Evolutionary conservation across 2,113 vertebrate genomes (phyloP).

Genomic region (Nerophis lumbriciformis): DNA sequence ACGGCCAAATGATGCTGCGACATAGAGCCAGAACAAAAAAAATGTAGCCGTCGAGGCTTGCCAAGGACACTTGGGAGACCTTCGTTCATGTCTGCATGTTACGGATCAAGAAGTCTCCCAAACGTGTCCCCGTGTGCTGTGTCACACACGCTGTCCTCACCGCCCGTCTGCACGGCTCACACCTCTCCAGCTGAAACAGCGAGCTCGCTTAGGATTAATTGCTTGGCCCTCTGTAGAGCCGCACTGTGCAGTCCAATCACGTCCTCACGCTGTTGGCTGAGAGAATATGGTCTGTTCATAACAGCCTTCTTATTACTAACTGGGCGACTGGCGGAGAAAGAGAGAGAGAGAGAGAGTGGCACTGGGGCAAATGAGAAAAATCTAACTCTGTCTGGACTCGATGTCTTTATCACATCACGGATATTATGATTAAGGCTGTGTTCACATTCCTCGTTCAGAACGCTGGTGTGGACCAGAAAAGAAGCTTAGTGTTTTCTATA

Average conservation of each 20-base stretch:
- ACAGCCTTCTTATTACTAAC: conserved; percentile 60
- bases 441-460: neutral
- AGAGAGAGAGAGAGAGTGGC: conserved; percentile 9
- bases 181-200: conserved; percentile 42
- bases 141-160: conserved; percentile 49
- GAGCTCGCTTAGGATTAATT: conserved; percentile 61
- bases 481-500: neutral
- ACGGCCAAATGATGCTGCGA: conserved; percentile 62
- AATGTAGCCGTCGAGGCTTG: conserved; percentile 9
- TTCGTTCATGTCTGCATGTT: conserved; percentile 59
- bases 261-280: conserved; percentile 28
- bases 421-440: conserved; percentile 37
- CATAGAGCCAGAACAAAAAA: conserved; percentile 57
- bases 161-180: conserved; percentile 47
- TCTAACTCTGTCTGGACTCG: conserved; percentile 49
- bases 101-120: conserved; percentile 60
- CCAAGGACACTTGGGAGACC: conserved; percentile 51
- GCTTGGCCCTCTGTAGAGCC: conserved; percentile 43
- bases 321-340: neutral
- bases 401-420: conserved; percentile 57
- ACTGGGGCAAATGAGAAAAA: conserved; percentile 27
- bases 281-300: conserved; percentile 40
- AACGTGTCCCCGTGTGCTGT: conserved; percentile 39
- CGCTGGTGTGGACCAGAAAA: no score
- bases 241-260: conserved; percentile 49